Evolutionary conservation across 92 coral and sea anemone species (phyloP).

Genomic region (Galaxea fascicularis): DNA sequence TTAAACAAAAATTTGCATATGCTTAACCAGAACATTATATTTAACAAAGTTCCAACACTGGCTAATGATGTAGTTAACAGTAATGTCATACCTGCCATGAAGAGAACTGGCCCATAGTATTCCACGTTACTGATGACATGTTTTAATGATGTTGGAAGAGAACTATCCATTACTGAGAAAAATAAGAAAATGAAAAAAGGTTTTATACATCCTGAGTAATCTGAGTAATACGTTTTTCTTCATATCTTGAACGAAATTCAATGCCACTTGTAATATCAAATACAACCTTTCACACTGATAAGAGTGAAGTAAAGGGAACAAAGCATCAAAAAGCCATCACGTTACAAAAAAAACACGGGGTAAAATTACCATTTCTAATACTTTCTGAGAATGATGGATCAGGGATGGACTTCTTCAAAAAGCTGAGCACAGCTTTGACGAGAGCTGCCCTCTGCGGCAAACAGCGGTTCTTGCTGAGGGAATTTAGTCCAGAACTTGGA

Average conservation of each 20-base stretch:
- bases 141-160: slow-evolving; percentile 94
- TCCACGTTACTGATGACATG: slow-evolving; percentile 97
- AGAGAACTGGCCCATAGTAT: slow-evolving; percentile 96
- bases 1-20: background rate
- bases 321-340: no score
- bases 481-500: slow-evolving; percentile 43
- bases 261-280: no score
- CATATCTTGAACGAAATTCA: no score
- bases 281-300: no score
- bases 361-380: slow-evolving; percentile 83
- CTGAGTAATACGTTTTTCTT: no score
- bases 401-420: slow-evolving; percentile 92
- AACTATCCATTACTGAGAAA: slow-evolving; percentile 94
- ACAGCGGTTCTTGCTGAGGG: slow-evolving; percentile 83
- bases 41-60: background rate
- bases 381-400: slow-evolving; percentile 98
- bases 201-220: no score
- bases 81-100: slow-evolving; percentile 82
- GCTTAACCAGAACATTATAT: background rate
- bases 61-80: background rate
- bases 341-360: no score
- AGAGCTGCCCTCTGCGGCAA: slow-evolving; percentile 98
- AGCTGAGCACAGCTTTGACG: slow-evolving; percentile 92
- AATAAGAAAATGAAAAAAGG: background rate
- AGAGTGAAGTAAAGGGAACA: no score